Evolutionary conservation across 2,888 invertebrate genomes (phyloP), one percentile per base, ranked within the genome.

Genomic region (Baccha elongata): DNA sequence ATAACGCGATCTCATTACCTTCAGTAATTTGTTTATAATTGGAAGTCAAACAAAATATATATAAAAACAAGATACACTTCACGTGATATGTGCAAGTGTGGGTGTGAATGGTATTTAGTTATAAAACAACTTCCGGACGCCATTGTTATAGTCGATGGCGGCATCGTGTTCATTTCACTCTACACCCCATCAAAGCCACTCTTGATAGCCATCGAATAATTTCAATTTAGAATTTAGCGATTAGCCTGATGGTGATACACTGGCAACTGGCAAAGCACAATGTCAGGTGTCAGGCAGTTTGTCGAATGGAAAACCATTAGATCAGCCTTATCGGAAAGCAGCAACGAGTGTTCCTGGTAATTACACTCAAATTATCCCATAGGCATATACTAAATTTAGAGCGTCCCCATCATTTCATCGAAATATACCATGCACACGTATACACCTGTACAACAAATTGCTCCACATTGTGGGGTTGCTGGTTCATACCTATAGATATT

Each of bases 1-100:
- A 81, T 81, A 81, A 81, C 81, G 76, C 81, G 81, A 76, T 81
- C 81, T 81, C 81, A 81, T 81, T 81, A 81, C 81, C 81, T 53
- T 17, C 67, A 65, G 81, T 81, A 81, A 81, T 81, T 76, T 76
- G 81, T 81, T 81, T 81, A 76, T 81, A 81, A 81, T 81, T 81
- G 76, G 81, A 76, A 81, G 76, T 81, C 76, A 76, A 81, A 76
- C 65, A 67, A 15, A 76, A 44, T 58, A 80, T 58, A 71, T 75
- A 65, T 35, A 29, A 35, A 1, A 17, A 3, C 11, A 2, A 3
- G 2, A 15, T 13, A 8, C 23, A 19, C 11, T 58, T 2, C 26
- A 26, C 11, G 21, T 23, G 55, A 17, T 65, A 32, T 46, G 68
- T 42, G 21, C 21, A n/a, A n/a, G 44, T 42, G 17, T 26, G 40